Evolutionary conservation across 2,797 vertebrate species (phyloP).

Genomic region (Rhabdomys pumilio): DNA sequence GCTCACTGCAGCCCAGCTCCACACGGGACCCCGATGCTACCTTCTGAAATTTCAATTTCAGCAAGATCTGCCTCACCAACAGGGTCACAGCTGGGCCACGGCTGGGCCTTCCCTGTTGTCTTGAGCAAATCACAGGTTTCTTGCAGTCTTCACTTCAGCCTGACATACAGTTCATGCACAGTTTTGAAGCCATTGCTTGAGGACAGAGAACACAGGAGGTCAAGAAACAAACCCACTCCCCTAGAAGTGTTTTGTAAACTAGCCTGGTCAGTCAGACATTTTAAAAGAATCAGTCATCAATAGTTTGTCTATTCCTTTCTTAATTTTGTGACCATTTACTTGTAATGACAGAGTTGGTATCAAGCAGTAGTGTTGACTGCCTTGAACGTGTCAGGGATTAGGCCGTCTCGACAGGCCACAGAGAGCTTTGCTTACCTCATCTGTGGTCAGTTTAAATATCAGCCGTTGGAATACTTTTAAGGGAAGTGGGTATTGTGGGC

Average conservation of each 20-base stretch:
- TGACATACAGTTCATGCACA: neutral
- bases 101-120: neutral
- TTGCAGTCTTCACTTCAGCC: neutral
- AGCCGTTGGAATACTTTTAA: constrained; percentile 75
- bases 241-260: neutral
- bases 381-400: neutral
- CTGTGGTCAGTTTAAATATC: constrained; percentile 70
- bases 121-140: neutral
- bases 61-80: neutral
- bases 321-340: neutral
- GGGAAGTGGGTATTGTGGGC: constrained; percentile 85
- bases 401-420: neutral
- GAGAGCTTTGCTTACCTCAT: constrained; percentile 29
- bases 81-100: neutral
- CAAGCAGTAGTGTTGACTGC: neutral
- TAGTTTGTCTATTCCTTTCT: constrained; percentile 49
- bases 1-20: neutral
- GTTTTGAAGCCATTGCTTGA: neutral
- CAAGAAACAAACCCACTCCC: neutral
- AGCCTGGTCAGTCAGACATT: constrained; percentile 5
- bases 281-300: neutral
- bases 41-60: constrained; percentile 43
- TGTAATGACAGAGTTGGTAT: neutral
- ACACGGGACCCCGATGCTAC: neutral
- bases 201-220: neutral